Conservation (phyloP, 2,888 invertebrate species). For the Ptychoptera albimana region DNA sequence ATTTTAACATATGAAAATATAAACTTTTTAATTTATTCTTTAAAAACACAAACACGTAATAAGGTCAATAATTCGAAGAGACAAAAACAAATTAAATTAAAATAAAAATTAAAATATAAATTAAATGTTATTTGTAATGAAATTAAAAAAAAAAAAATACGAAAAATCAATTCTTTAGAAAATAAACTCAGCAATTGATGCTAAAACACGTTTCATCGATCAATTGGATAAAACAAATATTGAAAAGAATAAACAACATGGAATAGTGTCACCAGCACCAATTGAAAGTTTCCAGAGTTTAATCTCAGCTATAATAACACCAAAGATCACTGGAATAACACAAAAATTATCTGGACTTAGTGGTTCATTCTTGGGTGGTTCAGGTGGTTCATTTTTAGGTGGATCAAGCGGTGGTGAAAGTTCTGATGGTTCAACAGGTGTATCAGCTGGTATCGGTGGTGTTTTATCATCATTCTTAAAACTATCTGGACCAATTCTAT, state of each 20-base stretch:
- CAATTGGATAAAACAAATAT: slow-evolving; percentile 56
- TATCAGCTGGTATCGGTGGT: slow-evolving; percentile 19
- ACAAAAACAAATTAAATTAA: too few species aligned
- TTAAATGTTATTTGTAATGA: too few species aligned
- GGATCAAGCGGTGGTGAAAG: slow-evolving; percentile 29
- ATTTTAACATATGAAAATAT: too few species aligned
- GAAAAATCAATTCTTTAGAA: slow-evolving; percentile 35
- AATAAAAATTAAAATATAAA: too few species aligned
- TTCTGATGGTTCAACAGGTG: slow-evolving; percentile 17
- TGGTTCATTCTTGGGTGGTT: slow-evolving; percentile 35
- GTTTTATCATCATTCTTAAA: slow-evolving; percentile 27
- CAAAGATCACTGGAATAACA: slow-evolving; percentile 51
- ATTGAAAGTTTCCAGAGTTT: slow-evolving; percentile 46
- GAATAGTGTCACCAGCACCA: slow-evolving; percentile 48
- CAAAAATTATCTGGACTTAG: slow-evolving; percentile 47
- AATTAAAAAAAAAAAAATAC: too few species aligned
- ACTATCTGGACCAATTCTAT: slow-evolving; percentile 29
- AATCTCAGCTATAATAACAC: slow-evolving; percentile 52
- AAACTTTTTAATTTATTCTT: too few species aligned
- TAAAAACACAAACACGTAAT: too few species aligned
- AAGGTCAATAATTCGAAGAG: too few species aligned
- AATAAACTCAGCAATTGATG: slow-evolving; percentile 66
- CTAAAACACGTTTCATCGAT: slow-evolving; percentile 55
- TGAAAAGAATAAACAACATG: slow-evolving; percentile 57
- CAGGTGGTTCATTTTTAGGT: slow-evolving; percentile 31